Conservation (phyloP, 2,888 invertebrate genomes). For the Epinotia ramella region DNA sequence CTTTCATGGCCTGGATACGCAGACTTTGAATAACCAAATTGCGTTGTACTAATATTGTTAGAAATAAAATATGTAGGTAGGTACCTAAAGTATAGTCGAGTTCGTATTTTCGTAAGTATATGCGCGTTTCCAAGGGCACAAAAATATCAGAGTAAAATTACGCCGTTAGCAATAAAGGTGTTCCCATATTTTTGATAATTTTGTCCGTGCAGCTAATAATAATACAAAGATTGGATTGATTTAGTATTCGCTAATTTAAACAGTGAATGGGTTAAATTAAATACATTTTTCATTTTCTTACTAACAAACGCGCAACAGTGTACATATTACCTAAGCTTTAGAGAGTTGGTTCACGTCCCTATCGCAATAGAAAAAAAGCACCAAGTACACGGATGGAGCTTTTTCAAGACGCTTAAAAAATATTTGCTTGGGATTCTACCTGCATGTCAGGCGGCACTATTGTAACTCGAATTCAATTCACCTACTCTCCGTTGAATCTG, state of each 20-base stretch:
- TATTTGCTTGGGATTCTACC: constrained; percentile 25
- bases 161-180: too few species aligned
- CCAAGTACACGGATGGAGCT: neutral
- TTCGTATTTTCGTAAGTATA: too few species aligned
- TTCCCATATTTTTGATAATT: too few species aligned
- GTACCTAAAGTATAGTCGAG: too few species aligned
- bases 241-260: too few species aligned
- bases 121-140: too few species aligned
- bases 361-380: constrained; percentile 6
- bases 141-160: too few species aligned
- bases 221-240: too few species aligned
- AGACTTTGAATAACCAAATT: neutral
- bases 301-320: neutral
- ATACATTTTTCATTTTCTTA: neutral
- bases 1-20: neutral
- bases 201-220: too few species aligned
- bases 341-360: too few species aligned
- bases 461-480: constrained; percentile 20
- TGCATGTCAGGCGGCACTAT: constrained; percentile 18
- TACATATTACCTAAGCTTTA: neutral
- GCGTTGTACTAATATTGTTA: neutral
- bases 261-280: too few species aligned
- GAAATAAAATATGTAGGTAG: too few species aligned
- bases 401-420: neutral
- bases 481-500: neutral